phyloP scores from a whole-genome alignment of 2,113 vertebrate species.

The Corynorhinus townsendii region DNA sequence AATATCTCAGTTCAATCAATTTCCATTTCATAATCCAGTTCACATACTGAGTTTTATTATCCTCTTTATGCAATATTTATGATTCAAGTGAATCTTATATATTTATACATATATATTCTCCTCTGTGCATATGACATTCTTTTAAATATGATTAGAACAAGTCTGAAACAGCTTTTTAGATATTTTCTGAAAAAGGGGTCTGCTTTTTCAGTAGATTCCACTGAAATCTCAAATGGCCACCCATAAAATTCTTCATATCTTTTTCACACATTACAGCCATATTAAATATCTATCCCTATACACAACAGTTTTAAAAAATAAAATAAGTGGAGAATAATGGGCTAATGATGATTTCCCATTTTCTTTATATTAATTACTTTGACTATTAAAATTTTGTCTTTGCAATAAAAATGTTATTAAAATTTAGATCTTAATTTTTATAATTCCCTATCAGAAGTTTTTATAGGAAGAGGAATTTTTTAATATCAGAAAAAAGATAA shows the following conservation, averaged over 20 bases:
- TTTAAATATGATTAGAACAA: not conserved
- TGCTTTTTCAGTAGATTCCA: not conserved
- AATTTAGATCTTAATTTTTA: not conserved
- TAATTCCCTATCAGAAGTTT: not conserved
- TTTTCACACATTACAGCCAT: not conserved
- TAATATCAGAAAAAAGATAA: not conserved
- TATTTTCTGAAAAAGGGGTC: not conserved
- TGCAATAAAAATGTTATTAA: slow-evolving; percentile 11
- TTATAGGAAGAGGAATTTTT: not conserved
- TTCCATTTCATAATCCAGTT: not conserved
- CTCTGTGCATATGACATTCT: not conserved
- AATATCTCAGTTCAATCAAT: not conserved
- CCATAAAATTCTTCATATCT: not conserved
- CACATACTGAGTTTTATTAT: not conserved
- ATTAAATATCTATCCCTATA: not conserved
- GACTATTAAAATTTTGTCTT: not conserved
- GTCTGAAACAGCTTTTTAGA: not conserved
- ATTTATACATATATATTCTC: not conserved
- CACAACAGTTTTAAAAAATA: not conserved
- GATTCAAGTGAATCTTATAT: not conserved
- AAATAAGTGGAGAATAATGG: not conserved
- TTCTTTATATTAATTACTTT: not conserved
- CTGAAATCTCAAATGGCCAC: not conserved
- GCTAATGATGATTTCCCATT: not conserved
- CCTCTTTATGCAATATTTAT: not conserved